These are phyloP conservation scores for Xanthostigma xanthostigma DNA, from an alignment of 2,888 invertebrate species.

Conservation along the genomic window DNA sequence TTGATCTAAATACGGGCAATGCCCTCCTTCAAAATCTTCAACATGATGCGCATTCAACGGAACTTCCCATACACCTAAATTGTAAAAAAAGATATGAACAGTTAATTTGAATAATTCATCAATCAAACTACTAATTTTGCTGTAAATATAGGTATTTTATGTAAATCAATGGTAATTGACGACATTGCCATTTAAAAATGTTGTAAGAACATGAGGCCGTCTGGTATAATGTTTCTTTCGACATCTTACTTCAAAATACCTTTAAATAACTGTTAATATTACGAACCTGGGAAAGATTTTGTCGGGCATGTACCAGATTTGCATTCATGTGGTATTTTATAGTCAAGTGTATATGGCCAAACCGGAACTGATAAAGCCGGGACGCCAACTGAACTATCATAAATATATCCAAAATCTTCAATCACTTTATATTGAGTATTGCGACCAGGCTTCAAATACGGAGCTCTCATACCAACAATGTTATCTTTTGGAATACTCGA, in stretches of 20 bases:
- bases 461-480: constrained; percentile 76
- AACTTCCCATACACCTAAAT: constrained; percentile 74
- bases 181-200: no score
- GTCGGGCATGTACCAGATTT: constrained; percentile 85
- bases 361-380: constrained; percentile 66
- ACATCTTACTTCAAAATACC: no score
- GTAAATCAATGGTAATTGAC: no score
- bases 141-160: no score
- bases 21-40: constrained; percentile 78
- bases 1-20: constrained; percentile 83
- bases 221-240: no score
- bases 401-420: constrained; percentile 83
- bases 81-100: constrained; percentile 9
- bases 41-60: constrained; percentile 82
- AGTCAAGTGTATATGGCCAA: constrained; percentile 92
- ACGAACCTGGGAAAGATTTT: constrained; percentile 67
- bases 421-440: constrained; percentile 87
- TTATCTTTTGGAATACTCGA: constrained; percentile 69
- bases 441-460: constrained; percentile 81
- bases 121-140: neutral
- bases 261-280: neutral
- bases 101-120: neutral
- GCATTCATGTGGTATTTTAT: constrained; percentile 84
- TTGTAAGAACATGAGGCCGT: no score
- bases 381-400: constrained; percentile 82